These are phyloP conservation scores for Crepidodera aurea DNA, from an alignment of 2,888 invertebrate genomes.

Conservation along the genomic window DNA sequence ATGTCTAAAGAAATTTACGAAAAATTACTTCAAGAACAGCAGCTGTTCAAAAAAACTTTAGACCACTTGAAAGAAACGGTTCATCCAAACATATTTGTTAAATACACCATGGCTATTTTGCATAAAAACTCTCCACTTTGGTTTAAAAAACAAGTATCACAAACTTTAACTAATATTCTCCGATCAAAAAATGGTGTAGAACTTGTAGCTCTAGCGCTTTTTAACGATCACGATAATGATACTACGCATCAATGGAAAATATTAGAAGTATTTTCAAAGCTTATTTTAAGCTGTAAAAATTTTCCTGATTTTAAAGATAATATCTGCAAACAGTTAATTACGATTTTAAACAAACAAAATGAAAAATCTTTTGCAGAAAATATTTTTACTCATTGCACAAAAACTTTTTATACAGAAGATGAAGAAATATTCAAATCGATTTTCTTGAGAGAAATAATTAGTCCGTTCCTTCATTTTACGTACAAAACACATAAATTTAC, in stretches of 20 bases:
- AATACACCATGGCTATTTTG: conserved; percentile 74
- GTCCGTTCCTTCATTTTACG: conserved; percentile 43
- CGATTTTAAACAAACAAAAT: conserved; percentile 54
- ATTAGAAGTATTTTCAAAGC: conserved; percentile 71
- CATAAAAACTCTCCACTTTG: conserved; percentile 68
- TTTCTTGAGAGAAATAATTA: conserved; percentile 53
- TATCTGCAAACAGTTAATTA: conserved; percentile 65
- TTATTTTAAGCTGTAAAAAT: conserved; percentile 68
- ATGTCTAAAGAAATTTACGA: conserved; percentile 65
- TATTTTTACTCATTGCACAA: conserved; percentile 67
- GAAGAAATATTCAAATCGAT: conserved; percentile 58
- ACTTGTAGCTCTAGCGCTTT: conserved; percentile 71
- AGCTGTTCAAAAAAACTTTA: conserved; percentile 64
- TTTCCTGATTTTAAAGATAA: conserved; percentile 65
- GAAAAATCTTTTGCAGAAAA: conserved; percentile 44
- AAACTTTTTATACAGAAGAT: conserved; percentile 65
- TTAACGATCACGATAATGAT: conserved; percentile 60
- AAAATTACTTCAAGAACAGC: conserved; percentile 64
- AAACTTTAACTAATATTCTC: conserved; percentile 69
- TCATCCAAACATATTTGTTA: conserved; percentile 70
- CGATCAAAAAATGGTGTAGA: conserved; percentile 70
- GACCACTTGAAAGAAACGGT: conserved; percentile 65
- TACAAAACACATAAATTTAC: conserved; percentile 49
- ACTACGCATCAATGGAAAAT: conserved; percentile 72
- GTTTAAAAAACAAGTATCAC: conserved; percentile 69